Evolutionary conservation across 2,797 vertebrate species (phyloP).

Genomic region (Champsocephalus esox): DNA sequence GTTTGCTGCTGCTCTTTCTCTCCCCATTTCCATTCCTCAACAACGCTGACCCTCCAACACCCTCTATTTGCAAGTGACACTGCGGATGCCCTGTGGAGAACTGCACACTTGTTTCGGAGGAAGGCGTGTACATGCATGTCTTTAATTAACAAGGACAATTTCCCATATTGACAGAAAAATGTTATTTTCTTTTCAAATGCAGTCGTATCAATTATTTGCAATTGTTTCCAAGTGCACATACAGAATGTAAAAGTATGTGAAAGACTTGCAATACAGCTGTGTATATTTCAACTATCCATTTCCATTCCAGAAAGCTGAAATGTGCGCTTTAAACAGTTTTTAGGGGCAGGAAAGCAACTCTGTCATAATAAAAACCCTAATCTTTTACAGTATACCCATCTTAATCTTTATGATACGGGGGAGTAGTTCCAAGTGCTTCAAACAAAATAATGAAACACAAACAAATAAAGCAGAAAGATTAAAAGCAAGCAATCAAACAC

Average conservation of each 20-base stretch:
- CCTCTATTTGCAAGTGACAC: slow-evolving; percentile 42
- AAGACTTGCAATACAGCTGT: not conserved
- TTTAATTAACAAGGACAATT: not conserved
- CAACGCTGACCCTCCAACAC: slow-evolving; percentile 15
- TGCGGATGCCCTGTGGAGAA: slow-evolving; percentile 10
- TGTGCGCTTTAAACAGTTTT: not conserved
- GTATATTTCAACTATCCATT: not conserved
- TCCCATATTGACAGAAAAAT: not conserved
- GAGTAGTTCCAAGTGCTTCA: no score
- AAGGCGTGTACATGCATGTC: not conserved
- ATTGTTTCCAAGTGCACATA: not conserved
- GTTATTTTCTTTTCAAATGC: not conserved
- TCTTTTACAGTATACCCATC: no score
- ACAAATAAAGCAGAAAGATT: no score
- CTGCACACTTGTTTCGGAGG: not conserved
- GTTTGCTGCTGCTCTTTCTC: slow-evolving; percentile 15
- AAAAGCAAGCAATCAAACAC: no score
- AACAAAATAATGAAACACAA: no score
- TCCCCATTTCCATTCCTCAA: slow-evolving; percentile 34
- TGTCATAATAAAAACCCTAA: not conserved
- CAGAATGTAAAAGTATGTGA: not conserved
- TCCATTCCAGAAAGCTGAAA: not conserved
- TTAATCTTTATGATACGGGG: no score
- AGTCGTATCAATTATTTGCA: not conserved
- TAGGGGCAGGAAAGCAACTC: not conserved